Base-by-base conservation (phyloP, 2,113 vertebrate species). In the Eleginops maclovinus region DNA sequence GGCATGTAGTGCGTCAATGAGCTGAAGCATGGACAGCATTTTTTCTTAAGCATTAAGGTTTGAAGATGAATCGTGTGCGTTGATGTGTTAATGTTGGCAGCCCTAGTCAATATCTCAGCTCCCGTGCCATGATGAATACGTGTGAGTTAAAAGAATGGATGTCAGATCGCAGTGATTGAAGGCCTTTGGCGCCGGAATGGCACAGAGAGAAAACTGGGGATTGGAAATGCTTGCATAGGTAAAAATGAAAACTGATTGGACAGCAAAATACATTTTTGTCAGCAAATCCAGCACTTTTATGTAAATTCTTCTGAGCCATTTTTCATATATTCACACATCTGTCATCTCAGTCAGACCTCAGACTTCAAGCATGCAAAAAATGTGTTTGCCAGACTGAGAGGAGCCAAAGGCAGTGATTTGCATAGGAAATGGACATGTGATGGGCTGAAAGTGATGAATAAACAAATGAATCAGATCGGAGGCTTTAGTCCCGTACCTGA, bases 251-350 rank as follows among this genome's bases (percentile, higher is more conserved):
- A 84, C 51, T 65, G 79, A 91, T 83, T 92, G 85, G 82, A 83
- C 72, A 31, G 86, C 72, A 77, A 83, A 89, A 88, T 75, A 78
- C 43, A 58, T 79, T 86, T 77, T 81, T 66, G 75, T 85, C 77
- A 87, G 77, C 72, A 82, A 87, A 89, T 91, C 81, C 81, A 85
- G 77, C 82, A 86, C 79, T 90, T 86, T 83, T 72, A 92, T 92
- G 89, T 75, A 92, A 91, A 93, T 91, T 80, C 49, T 19, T 53
- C 47, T 41, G 16, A 77, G 86, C 69, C 90, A 88, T 90, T 87
- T 86, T 89, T 91, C 87, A 87, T 87, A 76, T 80, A 83, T 81
- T 86, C 83, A 86, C 78, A 83, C 87, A 86, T 87, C 83, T 89
- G 84, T 89, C 87, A 90, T 80, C 63, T 50, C 66, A 71, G 85